Conservation (phyloP, 2,797 vertebrate genomes). For the Anomalospiza imberbis region DNA sequence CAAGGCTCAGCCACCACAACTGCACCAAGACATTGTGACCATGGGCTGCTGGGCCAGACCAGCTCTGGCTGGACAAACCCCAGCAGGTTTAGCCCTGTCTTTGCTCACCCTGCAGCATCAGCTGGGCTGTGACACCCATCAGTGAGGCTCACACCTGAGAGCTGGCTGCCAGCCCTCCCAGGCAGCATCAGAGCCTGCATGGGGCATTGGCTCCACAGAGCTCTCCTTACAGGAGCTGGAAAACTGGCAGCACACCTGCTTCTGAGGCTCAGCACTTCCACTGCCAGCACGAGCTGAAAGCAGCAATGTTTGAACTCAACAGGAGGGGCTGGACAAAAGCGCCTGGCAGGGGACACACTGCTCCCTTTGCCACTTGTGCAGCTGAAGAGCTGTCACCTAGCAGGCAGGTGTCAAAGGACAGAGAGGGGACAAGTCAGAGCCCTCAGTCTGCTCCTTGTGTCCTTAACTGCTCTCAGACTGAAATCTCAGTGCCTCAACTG, state of each 20-base stretch:
- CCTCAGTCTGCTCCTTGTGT: neutral
- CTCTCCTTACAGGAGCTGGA: neutral
- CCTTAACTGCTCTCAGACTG: neutral
- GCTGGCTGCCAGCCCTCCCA: neutral
- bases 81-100: neutral
- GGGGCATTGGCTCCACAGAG: neutral
- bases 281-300: neutral
- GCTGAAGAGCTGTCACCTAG: fast-evolving
- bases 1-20: neutral
- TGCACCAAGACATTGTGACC: neutral
- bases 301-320: neutral
- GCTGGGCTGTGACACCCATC: neutral
- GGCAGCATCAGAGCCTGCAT: too few relatives aligned
- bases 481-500: neutral
- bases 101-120: neutral
- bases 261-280: neutral
- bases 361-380: neutral
- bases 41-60: fast-evolving
- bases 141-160: too few relatives aligned
- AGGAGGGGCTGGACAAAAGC: neutral
- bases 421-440: neutral
- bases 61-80: neutral
- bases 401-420: fast-evolving
- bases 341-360: neutral
- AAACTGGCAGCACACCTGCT: neutral